Conservation (phyloP, 2,888 invertebrate species). For the Nymphalis urticae region DNA sequence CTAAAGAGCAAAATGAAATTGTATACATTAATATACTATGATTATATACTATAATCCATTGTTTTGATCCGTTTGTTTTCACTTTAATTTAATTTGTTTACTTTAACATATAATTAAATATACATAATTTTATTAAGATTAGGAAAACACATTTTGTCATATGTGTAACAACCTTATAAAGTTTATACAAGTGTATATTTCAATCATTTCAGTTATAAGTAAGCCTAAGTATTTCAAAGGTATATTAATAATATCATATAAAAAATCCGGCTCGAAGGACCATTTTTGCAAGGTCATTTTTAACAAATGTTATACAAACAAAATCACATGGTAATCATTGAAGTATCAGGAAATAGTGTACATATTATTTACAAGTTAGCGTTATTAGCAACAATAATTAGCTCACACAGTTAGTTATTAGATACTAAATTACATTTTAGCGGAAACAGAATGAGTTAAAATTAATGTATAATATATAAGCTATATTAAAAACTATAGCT, state of each 20-base stretch:
- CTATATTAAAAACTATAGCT: background rate
- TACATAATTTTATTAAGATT: background rate
- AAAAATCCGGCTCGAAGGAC: constrained; percentile 14
- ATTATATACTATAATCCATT: too few species aligned
- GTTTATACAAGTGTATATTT: too few species aligned
- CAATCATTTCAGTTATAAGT: too few species aligned
- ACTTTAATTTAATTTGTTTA: too few species aligned
- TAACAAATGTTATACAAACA: background rate
- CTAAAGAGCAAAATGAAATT: too few species aligned
- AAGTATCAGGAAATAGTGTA: constrained; percentile 5
- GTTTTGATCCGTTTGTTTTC: too few species aligned
- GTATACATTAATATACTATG: too few species aligned
- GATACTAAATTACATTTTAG: constrained; percentile 1
- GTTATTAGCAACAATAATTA: constrained; percentile 21
- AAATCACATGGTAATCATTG: constrained; percentile 25
- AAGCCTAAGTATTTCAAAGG: too few species aligned
- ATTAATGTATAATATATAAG: constrained; percentile 1
- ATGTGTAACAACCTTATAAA: background rate
- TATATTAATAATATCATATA: background rate
- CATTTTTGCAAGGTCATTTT: constrained; percentile 4
- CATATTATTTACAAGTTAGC: constrained; percentile 9
- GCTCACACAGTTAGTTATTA: constrained; percentile 2
- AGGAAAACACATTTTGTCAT: background rate
- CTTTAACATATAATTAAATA: too few species aligned
- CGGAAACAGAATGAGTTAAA: constrained; percentile 2